Percentiles rank a stretch among this genome's conserved stretches.
These are phyloP conservation scores for Asbolus verrucosus DNA, from an alignment of 1,140 invertebrate species.

Conservation along the genomic window DNA sequence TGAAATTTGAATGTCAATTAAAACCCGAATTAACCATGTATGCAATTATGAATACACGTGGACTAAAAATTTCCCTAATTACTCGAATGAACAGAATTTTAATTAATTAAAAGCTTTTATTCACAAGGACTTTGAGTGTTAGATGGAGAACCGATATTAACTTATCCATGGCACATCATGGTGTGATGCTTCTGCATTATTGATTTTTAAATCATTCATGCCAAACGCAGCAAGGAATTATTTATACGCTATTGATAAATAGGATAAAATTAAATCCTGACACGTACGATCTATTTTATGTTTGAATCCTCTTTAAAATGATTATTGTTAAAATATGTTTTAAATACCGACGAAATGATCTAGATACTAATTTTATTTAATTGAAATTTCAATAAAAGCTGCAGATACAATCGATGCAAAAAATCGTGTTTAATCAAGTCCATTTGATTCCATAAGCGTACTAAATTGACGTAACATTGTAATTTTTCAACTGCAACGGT, in stretches of 20 bases:
- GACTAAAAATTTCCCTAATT: conserved; percentile 31
- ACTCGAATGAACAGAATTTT: conserved; percentile 38
- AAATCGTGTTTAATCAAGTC: too few relatives aligned
- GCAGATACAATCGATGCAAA: too few relatives aligned
- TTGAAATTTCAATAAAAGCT: too few relatives aligned
- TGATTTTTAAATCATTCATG: not conserved
- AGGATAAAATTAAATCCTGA: too few relatives aligned
- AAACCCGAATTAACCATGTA: conserved; percentile 30
- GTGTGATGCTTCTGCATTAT: conserved; percentile 6
- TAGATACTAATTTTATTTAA: too few relatives aligned
- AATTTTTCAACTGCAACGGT: too few relatives aligned
- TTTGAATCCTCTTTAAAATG: too few relatives aligned
- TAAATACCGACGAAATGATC: too few relatives aligned
- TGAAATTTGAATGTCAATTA: conserved; percentile 36
- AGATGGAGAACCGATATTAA: conserved; percentile 30
- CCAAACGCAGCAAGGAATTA: not conserved
- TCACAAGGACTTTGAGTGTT: conserved; percentile 21
- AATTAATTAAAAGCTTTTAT: conserved; percentile 37
- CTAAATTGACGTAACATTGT: too few relatives aligned
- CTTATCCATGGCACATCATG: conserved; percentile 10
- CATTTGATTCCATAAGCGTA: too few relatives aligned
- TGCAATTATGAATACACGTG: conserved; percentile 31
- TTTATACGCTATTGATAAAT: not conserved
- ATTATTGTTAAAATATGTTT: too few relatives aligned
- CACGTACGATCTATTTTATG: too few relatives aligned